Evolutionary conservation across 1,140 invertebrate genomes (phyloP), one percentile per base, ranked within the genome.

Genomic region (Solen grandis): DNA sequence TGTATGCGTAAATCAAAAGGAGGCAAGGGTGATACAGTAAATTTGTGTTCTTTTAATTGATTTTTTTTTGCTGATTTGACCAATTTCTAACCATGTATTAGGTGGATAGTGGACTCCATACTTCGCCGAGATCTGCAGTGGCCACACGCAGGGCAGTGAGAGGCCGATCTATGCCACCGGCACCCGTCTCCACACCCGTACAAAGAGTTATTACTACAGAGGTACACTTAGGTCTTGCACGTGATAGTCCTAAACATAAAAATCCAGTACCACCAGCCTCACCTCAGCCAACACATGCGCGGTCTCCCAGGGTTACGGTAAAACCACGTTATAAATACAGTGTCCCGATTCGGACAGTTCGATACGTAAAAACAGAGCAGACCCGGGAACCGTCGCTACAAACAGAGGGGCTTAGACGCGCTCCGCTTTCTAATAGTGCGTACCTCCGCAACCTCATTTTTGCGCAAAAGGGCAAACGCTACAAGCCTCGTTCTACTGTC

Each of bases 241-340:
- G 77, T 80, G 77, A 66, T 70, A 65, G 57, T 70, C 77, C 77
- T 80, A 62, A 72, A 55, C 31, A 29, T 35, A 72, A 68, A 60
- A 72, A 73, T 35, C 25, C 16, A 14, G 77, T 80, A 65, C 77
- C 77, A 80, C 77, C 77, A 80, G 77, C 77, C 77, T 80, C 77
- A 66, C 33, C 54, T 65, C 36, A 54, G 62, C 31, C n/a, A 46
- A 63, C 36, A 46, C 63, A 38, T 25, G 41, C 50, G 52, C 63
- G 65, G 29, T 78, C n/a, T 52, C 66, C 68, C 16, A 72, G 77
- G 68, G 66, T 80, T 52, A 54, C 50, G 41, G 65, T 78, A 41
- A 78, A 13, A n/a, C 75, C 75, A 35, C 75, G 75, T 22, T 69
- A 68, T 78, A 78, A 65, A 69, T 41, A 68, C n/a, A 54, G 52